Percentiles rank a stretch among this genome's conserved stretches.
phyloP scores from a whole-genome alignment of 2,113 vertebrate species.

The Myotis yumanensis region DNA sequence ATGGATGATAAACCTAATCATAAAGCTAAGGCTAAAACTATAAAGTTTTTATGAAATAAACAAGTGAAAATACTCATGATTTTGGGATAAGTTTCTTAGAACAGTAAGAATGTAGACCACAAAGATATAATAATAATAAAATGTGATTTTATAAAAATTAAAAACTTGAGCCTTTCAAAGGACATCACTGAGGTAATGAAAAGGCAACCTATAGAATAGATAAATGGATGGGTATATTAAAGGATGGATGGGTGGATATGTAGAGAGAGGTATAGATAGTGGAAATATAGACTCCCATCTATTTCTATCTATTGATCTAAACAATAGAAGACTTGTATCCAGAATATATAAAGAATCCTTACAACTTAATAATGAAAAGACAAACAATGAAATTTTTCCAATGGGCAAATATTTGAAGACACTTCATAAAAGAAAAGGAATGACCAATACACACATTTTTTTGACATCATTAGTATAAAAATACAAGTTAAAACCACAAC shows the following conservation, averaged over 20 bases:
- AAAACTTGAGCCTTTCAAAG: slow-evolving; percentile 7
- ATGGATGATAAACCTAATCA: not conserved
- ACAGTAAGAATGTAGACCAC: not conserved
- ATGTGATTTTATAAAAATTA: not conserved
- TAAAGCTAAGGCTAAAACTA: not conserved
- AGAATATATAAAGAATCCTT: not conserved
- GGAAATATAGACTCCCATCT: not conserved
- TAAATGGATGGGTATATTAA: not conserved
- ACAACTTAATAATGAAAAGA: not conserved
- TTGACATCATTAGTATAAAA: not conserved
- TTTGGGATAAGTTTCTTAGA: not conserved
- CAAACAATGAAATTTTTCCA: not conserved
- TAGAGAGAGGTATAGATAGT: not conserved
- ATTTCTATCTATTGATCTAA: not conserved
- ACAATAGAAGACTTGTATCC: not conserved
- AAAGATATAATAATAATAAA: not conserved
- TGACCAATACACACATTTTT: not conserved
- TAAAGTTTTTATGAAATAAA: not conserved
- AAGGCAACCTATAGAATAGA: not conserved
- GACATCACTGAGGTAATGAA: not conserved
- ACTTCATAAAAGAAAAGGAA: slow-evolving; percentile 1
- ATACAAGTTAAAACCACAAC: not conserved
- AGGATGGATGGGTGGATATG: not conserved
- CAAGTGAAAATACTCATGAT: not conserved
- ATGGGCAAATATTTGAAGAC: not conserved